Evolutionary conservation across 2,888 invertebrate genomes (phyloP).

Genomic region (Dryococelus australis): DNA sequence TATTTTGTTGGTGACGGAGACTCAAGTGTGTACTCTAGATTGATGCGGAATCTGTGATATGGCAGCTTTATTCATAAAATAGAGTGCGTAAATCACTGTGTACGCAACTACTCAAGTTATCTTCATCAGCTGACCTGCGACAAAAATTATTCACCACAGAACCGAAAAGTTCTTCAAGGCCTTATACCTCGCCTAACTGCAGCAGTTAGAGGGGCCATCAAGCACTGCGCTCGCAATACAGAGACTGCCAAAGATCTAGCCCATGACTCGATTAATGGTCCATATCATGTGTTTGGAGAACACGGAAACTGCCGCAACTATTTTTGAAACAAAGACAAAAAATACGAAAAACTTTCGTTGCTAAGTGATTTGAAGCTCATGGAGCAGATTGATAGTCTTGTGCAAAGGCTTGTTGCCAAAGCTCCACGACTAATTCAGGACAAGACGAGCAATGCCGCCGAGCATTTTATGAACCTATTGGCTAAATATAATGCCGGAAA

Average conservation of each 20-base stretch:
- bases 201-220: background rate
- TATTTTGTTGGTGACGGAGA: slow-evolving; percentile 20
- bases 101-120: background rate
- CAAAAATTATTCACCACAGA: background rate
- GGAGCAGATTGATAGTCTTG: background rate
- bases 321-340: background rate
- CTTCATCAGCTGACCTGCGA: background rate
- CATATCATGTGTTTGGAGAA: background rate
- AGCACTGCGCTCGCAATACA: background rate
- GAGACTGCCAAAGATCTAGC: background rate
- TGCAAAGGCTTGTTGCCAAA: background rate
- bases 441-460: background rate
- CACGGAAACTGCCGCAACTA: background rate
- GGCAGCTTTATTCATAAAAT: background rate
- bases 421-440: background rate
- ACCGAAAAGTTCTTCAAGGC: background rate
- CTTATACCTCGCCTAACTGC: background rate
- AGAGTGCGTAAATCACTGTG: slow-evolving; percentile 4
- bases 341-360: background rate
- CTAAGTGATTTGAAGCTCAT: background rate
- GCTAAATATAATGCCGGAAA: background rate
- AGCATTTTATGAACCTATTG: background rate
- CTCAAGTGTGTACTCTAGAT: background rate
- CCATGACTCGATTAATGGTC: background rate
- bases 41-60: background rate